A percentile compares a stretch with the other conserved stretches of the same genome.
These are phyloP conservation scores for Ferdinandea cuprea DNA, from an alignment of 2,888 invertebrate genomes.

Conservation along the genomic window DNA sequence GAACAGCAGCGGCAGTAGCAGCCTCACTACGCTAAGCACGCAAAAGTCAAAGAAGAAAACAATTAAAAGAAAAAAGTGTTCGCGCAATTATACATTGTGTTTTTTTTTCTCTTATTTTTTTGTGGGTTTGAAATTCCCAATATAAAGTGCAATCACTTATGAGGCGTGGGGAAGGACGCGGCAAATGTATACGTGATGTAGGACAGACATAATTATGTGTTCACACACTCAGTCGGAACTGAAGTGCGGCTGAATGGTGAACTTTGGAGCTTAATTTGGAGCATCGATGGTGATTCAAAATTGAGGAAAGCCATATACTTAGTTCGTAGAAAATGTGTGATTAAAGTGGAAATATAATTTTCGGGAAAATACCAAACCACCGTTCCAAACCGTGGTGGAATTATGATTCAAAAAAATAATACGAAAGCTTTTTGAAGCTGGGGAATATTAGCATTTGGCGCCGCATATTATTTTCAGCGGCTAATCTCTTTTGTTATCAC, in stretches of 20 bases:
- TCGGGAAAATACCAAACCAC: too few relatives aligned
- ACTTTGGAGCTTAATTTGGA: conserved; percentile 5
- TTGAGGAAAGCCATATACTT: background rate
- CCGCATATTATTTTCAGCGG: too few relatives aligned
- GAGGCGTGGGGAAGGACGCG: conserved; percentile 10
- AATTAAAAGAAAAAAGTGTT: conserved; percentile 54
- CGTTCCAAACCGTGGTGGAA: too few relatives aligned
- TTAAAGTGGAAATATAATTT: too few relatives aligned
- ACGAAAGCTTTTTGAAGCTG: too few relatives aligned
- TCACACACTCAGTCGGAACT: conserved; percentile 16
- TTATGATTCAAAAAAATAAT: too few relatives aligned
- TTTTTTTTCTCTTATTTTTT: too few relatives aligned
- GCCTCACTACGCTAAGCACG: conserved; percentile 1
- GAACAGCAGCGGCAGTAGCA: conserved; percentile 36
- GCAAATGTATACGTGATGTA: background rate
- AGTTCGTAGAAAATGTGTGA: too few relatives aligned
- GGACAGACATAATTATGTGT: conserved; percentile 1
- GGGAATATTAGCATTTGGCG: too few relatives aligned
- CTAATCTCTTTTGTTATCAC: too few relatives aligned
- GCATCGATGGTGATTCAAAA: background rate
- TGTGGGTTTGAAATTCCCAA: conserved; percentile 45
- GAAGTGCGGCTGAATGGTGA: background rate
- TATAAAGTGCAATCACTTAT: conserved; percentile 46
- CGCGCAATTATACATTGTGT: conserved; percentile 19
- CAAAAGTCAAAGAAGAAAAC: conserved; percentile 49